These are phyloP conservation scores for Narcine bancroftii DNA, from an alignment of 2,113 vertebrate genomes.

Conservation along the genomic window DNA sequence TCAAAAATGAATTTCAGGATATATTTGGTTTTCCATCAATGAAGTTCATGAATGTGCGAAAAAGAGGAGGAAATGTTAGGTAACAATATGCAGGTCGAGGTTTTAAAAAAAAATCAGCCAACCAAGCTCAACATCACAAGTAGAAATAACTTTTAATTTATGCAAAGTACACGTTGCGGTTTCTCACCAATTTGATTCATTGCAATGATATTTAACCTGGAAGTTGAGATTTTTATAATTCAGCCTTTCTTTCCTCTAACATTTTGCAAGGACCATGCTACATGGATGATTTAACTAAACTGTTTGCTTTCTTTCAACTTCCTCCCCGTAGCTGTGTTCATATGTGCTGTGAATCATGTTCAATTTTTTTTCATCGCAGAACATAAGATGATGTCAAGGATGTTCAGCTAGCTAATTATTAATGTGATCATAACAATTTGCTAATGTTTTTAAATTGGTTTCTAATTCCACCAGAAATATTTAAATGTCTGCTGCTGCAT, in stretches of 20 bases:
- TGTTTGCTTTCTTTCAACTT: not conserved
- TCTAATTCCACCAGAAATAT: not conserved
- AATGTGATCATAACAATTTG: not conserved
- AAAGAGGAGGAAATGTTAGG: not conserved
- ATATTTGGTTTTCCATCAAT: not conserved
- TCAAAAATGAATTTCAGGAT: not conserved
- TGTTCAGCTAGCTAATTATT: not conserved
- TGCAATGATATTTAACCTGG: not conserved
- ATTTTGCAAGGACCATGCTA: not conserved
- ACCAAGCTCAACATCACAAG: not conserved
- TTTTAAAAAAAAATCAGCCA: not conserved
- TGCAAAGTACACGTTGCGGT: not conserved
- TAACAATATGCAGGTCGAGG: not conserved
- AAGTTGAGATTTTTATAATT: not conserved
- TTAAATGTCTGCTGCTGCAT: not conserved
- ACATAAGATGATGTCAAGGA: not conserved
- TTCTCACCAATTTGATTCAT: not conserved
- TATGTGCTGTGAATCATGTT: not conserved
- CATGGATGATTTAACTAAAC: not conserved
- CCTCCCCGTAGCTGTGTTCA: not conserved
- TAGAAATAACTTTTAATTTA: not conserved
- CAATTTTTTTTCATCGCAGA: not conserved
- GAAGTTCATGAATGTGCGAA: not conserved
- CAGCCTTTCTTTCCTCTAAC: not conserved
- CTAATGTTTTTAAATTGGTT: not conserved